These are phyloP conservation scores for Taeniopygia guttata DNA, from an alignment of 2,797 vertebrate genomes.

Conservation along the genomic window DNA sequence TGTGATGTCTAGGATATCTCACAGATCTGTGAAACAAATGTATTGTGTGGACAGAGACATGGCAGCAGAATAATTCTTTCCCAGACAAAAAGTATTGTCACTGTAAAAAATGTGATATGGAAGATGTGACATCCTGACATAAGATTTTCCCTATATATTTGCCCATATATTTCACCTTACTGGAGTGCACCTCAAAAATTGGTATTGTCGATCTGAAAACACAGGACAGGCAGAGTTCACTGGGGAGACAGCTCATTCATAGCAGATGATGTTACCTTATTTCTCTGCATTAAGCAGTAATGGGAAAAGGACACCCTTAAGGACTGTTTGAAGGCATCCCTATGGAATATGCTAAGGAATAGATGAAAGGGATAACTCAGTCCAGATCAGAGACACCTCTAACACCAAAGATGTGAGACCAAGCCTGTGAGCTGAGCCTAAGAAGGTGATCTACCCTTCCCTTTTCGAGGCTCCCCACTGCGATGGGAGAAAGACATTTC, in stretches of 20 bases:
- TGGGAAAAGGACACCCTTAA: not conserved
- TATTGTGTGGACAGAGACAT: not conserved
- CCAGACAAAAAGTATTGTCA: not conserved
- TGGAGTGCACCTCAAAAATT: not conserved
- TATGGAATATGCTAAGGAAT: not conserved
- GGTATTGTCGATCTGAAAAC: not conserved
- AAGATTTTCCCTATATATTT: not conserved
- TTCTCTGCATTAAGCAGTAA: not conserved
- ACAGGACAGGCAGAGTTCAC: not conserved
- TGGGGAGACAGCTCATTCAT: not conserved
- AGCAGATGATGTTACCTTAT: not conserved
- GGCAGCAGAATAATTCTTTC: not conserved
- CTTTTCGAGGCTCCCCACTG: not conserved
- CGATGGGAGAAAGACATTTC: constrained; percentile 21
- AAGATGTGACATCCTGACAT: not conserved
- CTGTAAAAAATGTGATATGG: not conserved
- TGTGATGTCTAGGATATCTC: not conserved
- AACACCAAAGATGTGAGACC: not conserved
- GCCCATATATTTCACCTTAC: not conserved
- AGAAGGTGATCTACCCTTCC: not conserved
- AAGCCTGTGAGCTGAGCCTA: not conserved
- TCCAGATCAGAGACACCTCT: not conserved
- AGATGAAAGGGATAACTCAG: not conserved
- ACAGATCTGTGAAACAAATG: not conserved
- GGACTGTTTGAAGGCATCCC: not conserved